Base-by-base conservation (phyloP, 2,797 vertebrate species). In the Protonibea diacanthus region DNA sequence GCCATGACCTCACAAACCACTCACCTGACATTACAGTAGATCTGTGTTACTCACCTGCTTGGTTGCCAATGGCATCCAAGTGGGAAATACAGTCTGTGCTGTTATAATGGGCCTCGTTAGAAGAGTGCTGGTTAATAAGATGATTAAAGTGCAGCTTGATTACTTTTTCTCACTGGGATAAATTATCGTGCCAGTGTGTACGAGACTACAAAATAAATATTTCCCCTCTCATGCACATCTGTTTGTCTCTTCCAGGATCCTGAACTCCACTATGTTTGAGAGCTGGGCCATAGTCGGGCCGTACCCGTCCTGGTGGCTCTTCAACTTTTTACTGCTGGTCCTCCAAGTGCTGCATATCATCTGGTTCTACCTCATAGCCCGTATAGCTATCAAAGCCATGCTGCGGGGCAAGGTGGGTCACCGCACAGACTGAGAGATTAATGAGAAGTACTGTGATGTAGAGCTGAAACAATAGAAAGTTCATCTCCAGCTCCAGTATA, bases 241-340 rank as follows among this genome's bases (percentile, higher is more conserved):
- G 0, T 70, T 51, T 60, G 6, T 62, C 12, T 58, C 84, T 93
- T 90, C 1, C 83, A 99, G 98, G 98, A 93, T 99, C 89, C 87
- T 99, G 89, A 98, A 98, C 91, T 96, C 96, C 4, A 98, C 98
- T 4, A 81, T 99, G 69, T 98, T 99, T 92, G 98, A 99, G 92
- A 99, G 98, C 92, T 99, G 98, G 98, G 95, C 95, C 77, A 85
- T 99, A 45, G 94, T 99, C 0, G 98, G 98, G 20, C 98, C 98
- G 0, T 99, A 95, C 67, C 94, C 96, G 0, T 99, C 97, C n/a
- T 99, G 98, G 98, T 99, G 98, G 98, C 78, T 99, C 47, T 99
- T 99, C 93, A 99, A 98, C 65, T 55, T 91, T 51, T 86, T 99
- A 53, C 95, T 99, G 94, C 80, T 97, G 89, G 88, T 96, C 62